Conservation (phyloP, 2,888 invertebrate species). For the Yponomeuta malinellus region DNA sequence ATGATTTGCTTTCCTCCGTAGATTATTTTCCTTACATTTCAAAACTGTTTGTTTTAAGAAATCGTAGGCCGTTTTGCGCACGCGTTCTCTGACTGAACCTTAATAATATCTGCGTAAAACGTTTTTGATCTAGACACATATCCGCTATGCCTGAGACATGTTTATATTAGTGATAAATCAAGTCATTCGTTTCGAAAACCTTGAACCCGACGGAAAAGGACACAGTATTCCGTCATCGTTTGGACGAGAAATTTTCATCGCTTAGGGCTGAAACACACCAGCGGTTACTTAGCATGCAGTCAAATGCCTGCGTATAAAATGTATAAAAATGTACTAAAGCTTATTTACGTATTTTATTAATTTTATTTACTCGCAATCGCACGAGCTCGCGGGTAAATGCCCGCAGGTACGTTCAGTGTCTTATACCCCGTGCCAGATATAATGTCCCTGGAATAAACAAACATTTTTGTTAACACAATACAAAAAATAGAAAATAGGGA, state of each 20-base stretch:
- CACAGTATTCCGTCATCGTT: background rate
- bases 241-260: background rate
- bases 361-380: too few relatives aligned
- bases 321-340: background rate
- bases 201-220: background rate
- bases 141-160: background rate
- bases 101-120: background rate
- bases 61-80: background rate
- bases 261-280: background rate
- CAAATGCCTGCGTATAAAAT: background rate
- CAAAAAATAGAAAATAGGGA: too few relatives aligned
- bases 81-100: background rate
- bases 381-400: too few relatives aligned
- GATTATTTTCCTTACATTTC: too few relatives aligned
- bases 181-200: background rate
- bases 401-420: too few relatives aligned
- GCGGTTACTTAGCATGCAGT: background rate
- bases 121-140: background rate
- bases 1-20: too few relatives aligned
- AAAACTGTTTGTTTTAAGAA: too few relatives aligned
- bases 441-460: too few relatives aligned
- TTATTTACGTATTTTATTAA: too few relatives aligned
- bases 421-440: too few relatives aligned
- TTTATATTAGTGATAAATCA: background rate
- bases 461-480: too few relatives aligned